Base-by-base conservation (phyloP, 2,113 vertebrate species). In the Cyphotilapia sp. region DNA sequence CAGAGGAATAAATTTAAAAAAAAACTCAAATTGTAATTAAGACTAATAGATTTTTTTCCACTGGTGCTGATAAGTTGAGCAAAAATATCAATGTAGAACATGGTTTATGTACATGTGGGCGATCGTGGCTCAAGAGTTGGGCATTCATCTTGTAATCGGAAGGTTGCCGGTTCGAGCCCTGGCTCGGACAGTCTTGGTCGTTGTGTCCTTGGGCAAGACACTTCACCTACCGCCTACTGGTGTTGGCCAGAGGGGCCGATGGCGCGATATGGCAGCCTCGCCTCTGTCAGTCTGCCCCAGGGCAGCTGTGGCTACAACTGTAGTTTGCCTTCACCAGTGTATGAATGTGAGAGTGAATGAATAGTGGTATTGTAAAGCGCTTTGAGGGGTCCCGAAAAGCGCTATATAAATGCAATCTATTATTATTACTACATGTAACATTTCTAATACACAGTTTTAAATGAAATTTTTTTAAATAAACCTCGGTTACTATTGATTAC, bases 1-100 rank as follows among this genome's bases (percentile, higher is more conserved):
- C 38, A 27, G 8, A 22, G 8, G 13, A 74, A 74, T 27, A 42
- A 27, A 17, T 31, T 0, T 0, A 0, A 1, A 1, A 38, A 27
- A 2, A 3, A 4, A 1, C n/a, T 42, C 35, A 1, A 66, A 66
- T 66, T 66, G 17, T 42, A 74, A 74, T 45, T 45, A 45, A 45
- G 22, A 17, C 4, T 74, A 74, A 74, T 27, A 45, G 8, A 74
- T 17, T 74, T 45, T 45, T 71, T 27, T 6, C 66, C 2, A 74
- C 66, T 27, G 14, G 22, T 74, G 69, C 69, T 74, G 13, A 27
- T 27, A 74, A 47, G 22, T 29, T 74, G 40, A 42, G 22, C 42
- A 76, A 17, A 76, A 47, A 19, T 29, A 19, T 27, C 9, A 47
- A 17, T 29, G 24, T 42, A 47, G 9, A 17, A 29, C 71, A 42